Evolutionary conservation across 2,888 invertebrate species (phyloP).

Genomic region (Lochmaea crataegi): DNA sequence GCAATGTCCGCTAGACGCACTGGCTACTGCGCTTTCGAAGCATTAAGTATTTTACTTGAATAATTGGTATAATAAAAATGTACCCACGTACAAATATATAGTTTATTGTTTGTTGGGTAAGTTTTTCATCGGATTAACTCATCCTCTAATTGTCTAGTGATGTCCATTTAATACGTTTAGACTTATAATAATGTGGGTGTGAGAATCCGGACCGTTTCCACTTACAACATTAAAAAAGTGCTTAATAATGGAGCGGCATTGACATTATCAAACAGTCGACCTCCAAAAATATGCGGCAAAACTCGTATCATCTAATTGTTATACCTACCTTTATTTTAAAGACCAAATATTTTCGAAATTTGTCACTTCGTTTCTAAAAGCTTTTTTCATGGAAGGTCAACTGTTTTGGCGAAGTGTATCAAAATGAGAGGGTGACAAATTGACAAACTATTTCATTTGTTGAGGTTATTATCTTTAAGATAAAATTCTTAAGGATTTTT

Average conservation of each 20-base stretch:
- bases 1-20: no score
- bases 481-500: slow-evolving; percentile 29
- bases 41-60: no score
- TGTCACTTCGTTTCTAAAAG: slow-evolving; percentile 20
- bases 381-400: slow-evolving; percentile 24
- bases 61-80: no score
- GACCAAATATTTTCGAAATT: slow-evolving; percentile 25
- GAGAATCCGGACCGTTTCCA: neutral
- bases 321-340: slow-evolving; percentile 10
- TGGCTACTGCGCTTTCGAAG: no score
- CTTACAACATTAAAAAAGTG: neutral
- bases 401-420: neutral
- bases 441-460: slow-evolving; percentile 29
- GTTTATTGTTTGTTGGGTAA: no score
- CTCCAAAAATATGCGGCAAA: neutral
- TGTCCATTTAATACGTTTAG: neutral
- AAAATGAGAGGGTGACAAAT: slow-evolving; percentile 29
- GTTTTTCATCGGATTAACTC: neutral
- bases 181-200: neutral
- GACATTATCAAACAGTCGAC: slow-evolving; percentile 13
- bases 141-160: neutral
- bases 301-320: slow-evolving; percentile 11
- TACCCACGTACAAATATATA: no score
- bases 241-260: slow-evolving; percentile 5
- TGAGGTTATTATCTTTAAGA: slow-evolving; percentile 19